Percentiles rank a stretch among this genome's conserved stretches.
These are phyloP conservation scores for Ellobius talpinus DNA, from an alignment of 2,113 vertebrate species.

Conservation along the genomic window DNA sequence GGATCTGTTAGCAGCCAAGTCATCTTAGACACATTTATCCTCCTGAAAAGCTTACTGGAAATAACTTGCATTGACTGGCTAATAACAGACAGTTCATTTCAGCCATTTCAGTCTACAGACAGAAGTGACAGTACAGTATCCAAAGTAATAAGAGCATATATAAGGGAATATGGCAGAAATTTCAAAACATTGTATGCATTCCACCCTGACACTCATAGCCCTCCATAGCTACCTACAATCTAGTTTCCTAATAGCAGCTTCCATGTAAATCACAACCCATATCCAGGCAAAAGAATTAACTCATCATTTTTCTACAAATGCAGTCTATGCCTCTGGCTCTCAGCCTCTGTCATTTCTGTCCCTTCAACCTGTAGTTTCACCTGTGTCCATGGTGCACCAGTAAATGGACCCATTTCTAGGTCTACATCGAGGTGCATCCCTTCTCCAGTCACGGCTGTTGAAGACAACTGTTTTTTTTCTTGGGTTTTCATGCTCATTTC, in stretches of 20 bases:
- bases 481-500: slow-evolving; percentile 37
- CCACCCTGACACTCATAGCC: not conserved
- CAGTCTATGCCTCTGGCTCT: not conserved
- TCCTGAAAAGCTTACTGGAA: slow-evolving; percentile 52
- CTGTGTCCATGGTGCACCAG: not conserved
- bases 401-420: not conserved
- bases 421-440: not conserved
- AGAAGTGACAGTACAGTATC: not conserved
- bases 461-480: slow-evolving; percentile 1
- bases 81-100: not conserved
- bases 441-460: not conserved
- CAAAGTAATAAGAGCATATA: not conserved
- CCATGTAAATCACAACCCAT: not conserved
- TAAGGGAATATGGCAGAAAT: not conserved
- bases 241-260: not conserved
- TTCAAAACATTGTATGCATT: not conserved
- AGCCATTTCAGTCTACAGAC: not conserved
- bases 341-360: not conserved
- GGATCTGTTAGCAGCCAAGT: not conserved
- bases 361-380: not conserved
- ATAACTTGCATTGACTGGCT: slow-evolving; percentile 14
- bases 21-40: not conserved
- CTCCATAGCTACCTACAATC: not conserved
- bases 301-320: not conserved
- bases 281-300: not conserved